Conservation (phyloP, 2,888 invertebrate genomes). For the Taenaris catops region DNA sequence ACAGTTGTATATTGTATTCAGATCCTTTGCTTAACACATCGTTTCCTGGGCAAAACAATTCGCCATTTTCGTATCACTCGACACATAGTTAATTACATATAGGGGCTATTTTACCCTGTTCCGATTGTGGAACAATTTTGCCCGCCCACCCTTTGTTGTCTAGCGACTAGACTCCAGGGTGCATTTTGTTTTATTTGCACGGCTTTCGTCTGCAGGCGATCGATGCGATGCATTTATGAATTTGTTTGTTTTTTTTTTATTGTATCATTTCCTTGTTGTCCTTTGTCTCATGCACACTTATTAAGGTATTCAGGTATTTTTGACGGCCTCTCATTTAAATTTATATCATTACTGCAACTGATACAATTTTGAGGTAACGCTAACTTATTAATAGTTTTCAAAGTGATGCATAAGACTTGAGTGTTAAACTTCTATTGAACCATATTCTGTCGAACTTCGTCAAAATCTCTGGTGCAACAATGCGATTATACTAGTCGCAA, state of each 20-base stretch:
- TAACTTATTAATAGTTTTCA: too few relatives aligned
- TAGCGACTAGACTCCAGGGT: slow-evolving; percentile 62
- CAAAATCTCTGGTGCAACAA: too few relatives aligned
- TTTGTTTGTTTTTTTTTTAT: slow-evolving; percentile 21
- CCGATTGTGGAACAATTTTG: slow-evolving; percentile 34
- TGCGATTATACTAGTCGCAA: too few relatives aligned
- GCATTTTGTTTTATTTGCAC: slow-evolving; percentile 70
- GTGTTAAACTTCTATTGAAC: too few relatives aligned
- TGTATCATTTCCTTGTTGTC: slow-evolving; percentile 16
- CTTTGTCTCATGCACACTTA: too few relatives aligned
- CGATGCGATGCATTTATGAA: slow-evolving; percentile 39
- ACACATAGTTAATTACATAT: slow-evolving; percentile 22
- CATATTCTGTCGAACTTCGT: too few relatives aligned
- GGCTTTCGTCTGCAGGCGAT: slow-evolving; percentile 35
- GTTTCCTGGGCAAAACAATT: slow-evolving; percentile 44
- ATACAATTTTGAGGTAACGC: too few relatives aligned
- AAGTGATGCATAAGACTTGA: too few relatives aligned
- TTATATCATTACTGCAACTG: too few relatives aligned
- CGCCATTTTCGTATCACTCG: slow-evolving; percentile 15
- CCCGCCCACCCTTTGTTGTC: slow-evolving; percentile 67
- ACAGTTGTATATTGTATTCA: too few relatives aligned
- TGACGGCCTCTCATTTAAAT: too few relatives aligned
- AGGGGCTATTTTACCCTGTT: slow-evolving; percentile 30
- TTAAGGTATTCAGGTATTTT: too few relatives aligned
- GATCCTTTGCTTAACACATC: slow-evolving; percentile 65